These are phyloP conservation scores for Cairina moschata DNA, from an alignment of 2,113 vertebrate genomes.

Conservation along the genomic window DNA sequence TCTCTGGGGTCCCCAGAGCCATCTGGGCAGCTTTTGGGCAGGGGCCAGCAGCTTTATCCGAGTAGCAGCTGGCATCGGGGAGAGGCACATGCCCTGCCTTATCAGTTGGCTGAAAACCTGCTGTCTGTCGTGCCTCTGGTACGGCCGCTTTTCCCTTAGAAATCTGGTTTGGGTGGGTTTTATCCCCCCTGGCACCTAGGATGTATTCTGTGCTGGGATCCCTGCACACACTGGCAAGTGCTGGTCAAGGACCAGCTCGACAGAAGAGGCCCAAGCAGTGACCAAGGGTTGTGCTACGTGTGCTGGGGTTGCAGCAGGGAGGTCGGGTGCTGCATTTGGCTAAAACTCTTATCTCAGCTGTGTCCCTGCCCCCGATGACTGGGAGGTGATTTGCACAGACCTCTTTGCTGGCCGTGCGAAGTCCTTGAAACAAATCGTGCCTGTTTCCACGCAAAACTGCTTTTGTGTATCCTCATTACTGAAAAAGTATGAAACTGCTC, in stretches of 20 bases:
- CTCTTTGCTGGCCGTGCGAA: accelerated
- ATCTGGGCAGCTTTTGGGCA: background rate
- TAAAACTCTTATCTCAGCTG: background rate
- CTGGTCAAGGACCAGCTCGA: background rate
- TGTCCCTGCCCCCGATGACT: accelerated
- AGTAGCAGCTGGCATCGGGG: background rate
- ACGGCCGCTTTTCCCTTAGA: background rate
- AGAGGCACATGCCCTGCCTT: background rate
- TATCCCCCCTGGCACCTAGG: background rate
- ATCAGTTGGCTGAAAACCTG: background rate
- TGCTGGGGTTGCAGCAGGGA: background rate
- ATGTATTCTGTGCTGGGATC: background rate
- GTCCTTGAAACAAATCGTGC: background rate
- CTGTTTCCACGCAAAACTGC: accelerated
- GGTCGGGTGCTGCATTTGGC: background rate
- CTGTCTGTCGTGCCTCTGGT: background rate
- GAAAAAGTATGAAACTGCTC: background rate
- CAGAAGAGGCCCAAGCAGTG: background rate
- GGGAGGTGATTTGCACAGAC: background rate
- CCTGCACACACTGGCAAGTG: background rate
- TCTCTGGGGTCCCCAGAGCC: background rate
- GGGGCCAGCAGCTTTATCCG: background rate
- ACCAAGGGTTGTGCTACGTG: background rate
- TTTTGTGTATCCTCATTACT: background rate
- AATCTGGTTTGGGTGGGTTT: background rate